These are phyloP conservation scores for Cyrtodaria siliqua DNA, from an alignment of 2,888 invertebrate genomes.

Conservation along the genomic window DNA sequence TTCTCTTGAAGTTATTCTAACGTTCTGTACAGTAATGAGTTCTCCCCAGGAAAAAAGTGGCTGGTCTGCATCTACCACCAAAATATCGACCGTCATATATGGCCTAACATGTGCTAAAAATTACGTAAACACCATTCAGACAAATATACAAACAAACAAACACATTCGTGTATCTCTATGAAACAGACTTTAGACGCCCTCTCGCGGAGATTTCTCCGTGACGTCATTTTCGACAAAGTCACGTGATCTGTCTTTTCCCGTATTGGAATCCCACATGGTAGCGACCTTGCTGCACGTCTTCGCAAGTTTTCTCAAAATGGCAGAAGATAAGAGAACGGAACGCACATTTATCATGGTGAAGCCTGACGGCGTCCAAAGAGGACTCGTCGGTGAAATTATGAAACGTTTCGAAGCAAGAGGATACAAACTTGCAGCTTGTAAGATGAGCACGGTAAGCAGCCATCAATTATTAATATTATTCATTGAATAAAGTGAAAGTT, in stretches of 20 bases:
- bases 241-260: slow-evolving; percentile 21
- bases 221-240: background rate
- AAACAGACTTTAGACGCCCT: too few relatives aligned
- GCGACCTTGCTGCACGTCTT: slow-evolving; percentile 89
- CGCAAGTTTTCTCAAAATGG: slow-evolving; percentile 85
- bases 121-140: too few relatives aligned
- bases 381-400: slow-evolving; percentile 98
- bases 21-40: too few relatives aligned
- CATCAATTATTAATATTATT: too few relatives aligned
- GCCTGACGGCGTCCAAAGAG: slow-evolving; percentile 99
- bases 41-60: too few relatives aligned
- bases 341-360: slow-evolving; percentile 99
- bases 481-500: too few relatives aligned
- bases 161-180: too few relatives aligned
- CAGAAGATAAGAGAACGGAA: slow-evolving; percentile 90
- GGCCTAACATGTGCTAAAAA: too few relatives aligned
- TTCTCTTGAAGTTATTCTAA: too few relatives aligned
- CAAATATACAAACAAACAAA: too few relatives aligned
- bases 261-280: slow-evolving; percentile 82
- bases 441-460: slow-evolving; percentile 94
- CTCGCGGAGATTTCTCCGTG: background rate
- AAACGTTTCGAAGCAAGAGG: slow-evolving; percentile 98
- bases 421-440: slow-evolving; percentile 98
- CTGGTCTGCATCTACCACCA: too few relatives aligned
- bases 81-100: too few relatives aligned